Percentiles rank a stretch among this genome's conserved stretches.
These are phyloP conservation scores for Neocrepidodera transversa DNA, from an alignment of 2,888 invertebrate genomes.

Conservation along the genomic window DNA sequence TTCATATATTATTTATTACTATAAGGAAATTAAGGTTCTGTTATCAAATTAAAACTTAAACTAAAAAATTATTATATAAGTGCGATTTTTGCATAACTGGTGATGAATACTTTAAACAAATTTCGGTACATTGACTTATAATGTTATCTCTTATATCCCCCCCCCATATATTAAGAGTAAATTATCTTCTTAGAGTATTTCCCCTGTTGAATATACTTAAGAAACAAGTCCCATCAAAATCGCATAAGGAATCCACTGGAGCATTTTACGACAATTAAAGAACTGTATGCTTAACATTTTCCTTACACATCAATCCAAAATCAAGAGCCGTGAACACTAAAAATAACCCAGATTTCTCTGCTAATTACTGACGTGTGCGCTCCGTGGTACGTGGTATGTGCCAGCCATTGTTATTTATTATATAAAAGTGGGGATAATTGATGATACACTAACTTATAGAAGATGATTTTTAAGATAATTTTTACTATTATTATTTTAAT, in stretches of 20 bases:
- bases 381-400: slow-evolving; percentile 49
- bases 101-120: no score
- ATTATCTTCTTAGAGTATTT: no score
- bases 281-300: slow-evolving; percentile 42
- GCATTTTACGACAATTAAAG: slow-evolving; percentile 47
- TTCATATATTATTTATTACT: no score
- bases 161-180: no score
- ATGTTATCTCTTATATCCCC: no score
- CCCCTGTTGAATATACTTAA: slow-evolving; percentile 31
- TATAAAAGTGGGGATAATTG: slow-evolving; percentile 47
- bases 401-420: slow-evolving; percentile 48
- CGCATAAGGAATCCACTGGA: slow-evolving; percentile 45
- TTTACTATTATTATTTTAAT: slow-evolving; percentile 33
- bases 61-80: no score
- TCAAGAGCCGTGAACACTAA: slow-evolving; percentile 50
- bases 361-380: slow-evolving; percentile 55
- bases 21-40: no score
- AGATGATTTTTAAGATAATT: slow-evolving; percentile 43
- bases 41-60: no score
- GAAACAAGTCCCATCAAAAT: slow-evolving; percentile 45
- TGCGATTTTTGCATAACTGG: no score
- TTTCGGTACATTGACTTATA: no score
- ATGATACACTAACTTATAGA: slow-evolving; percentile 45
- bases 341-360: slow-evolving; percentile 56
- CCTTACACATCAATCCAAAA: slow-evolving; percentile 48